phyloP scores from a whole-genome alignment of 2,797 vertebrate genomes.

The Gila robusta region DNA sequence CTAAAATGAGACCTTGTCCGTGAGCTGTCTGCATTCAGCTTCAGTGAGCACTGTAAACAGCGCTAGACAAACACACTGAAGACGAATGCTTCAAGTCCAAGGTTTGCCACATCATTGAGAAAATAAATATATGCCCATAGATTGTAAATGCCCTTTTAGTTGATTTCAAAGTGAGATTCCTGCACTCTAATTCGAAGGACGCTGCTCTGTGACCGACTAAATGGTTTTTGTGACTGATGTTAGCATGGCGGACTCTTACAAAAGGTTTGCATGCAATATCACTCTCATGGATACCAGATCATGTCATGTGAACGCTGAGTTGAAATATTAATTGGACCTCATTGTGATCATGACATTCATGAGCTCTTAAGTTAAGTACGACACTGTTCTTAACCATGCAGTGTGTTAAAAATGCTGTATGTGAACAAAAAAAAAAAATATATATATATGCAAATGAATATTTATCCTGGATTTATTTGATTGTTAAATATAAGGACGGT shows the following conservation, averaged over 20 bases:
- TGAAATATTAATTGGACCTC: slow-evolving; percentile 2
- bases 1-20: slow-evolving; percentile 49
- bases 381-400: slow-evolving; percentile 28
- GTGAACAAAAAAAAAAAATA: not conserved
- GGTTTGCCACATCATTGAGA: slow-evolving; percentile 23
- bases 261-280: not conserved
- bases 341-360: slow-evolving; percentile 14
- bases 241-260: not conserved
- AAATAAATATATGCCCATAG: slow-evolving; percentile 27
- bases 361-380: not conserved
- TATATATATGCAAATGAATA: slow-evolving; percentile 53
- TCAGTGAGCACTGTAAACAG: slow-evolving; percentile 48
- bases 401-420: slow-evolving; percentile 21
- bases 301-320: not conserved
- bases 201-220: slow-evolving; percentile 18
- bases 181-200: slow-evolving; percentile 11
- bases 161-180: slow-evolving; percentile 25
- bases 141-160: slow-evolving; percentile 33
- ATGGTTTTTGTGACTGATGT: slow-evolving; percentile 22
- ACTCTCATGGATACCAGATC: not conserved
- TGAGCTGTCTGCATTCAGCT: slow-evolving; percentile 43
- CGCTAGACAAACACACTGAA: slow-evolving; percentile 20
- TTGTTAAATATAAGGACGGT: slow-evolving; percentile 36
- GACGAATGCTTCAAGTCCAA: slow-evolving; percentile 22
- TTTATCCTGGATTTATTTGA: slow-evolving; percentile 37